A percentile compares a stretch with the other conserved stretches of the same genome.
phyloP scores from a whole-genome alignment of 2,113 vertebrate species.

The Hucho hucho region DNA sequence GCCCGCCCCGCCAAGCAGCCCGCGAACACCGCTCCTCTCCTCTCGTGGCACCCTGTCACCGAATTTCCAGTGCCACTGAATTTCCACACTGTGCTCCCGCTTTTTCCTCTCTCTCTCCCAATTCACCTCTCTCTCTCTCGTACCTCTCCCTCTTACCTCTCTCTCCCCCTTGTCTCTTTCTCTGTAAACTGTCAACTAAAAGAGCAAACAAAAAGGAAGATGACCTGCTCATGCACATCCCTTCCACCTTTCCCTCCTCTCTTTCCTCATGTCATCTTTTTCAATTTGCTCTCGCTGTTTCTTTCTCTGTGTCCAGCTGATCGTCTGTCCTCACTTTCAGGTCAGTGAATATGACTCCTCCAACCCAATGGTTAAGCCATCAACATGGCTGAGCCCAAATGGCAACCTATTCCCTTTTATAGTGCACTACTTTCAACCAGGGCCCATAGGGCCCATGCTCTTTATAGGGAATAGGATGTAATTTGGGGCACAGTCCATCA shows the following conservation, averaged over 20 bases:
- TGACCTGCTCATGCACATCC: not conserved
- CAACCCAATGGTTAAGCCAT: not conserved
- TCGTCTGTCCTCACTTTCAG: constrained; percentile 21
- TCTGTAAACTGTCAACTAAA: not conserved
- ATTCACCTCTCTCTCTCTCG: constrained; percentile 14
- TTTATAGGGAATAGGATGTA: too few species aligned
- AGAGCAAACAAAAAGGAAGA: not conserved
- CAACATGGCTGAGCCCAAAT: not conserved
- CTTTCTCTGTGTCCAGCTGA: constrained; percentile 22
- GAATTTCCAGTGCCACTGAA: constrained; percentile 45
- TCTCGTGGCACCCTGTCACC: constrained; percentile 54
- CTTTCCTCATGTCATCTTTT: not conserved
- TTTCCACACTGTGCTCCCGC: constrained; percentile 25
- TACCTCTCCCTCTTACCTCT: not conserved
- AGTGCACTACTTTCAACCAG: too few species aligned
- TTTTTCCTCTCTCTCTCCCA: constrained; percentile 24
- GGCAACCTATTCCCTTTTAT: too few species aligned
- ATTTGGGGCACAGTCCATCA: not conserved
- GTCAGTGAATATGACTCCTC: constrained; percentile 19
- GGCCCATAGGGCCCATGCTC: not conserved
- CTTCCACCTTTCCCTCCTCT: not conserved
- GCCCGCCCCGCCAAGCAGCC: constrained; percentile 19
- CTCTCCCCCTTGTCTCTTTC: constrained; percentile 13
- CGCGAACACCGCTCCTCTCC: constrained; percentile 29
- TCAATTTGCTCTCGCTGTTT: not conserved